Evolutionary conservation across 1,140 invertebrate genomes (phyloP).

Genomic region (Brachionus asplanchnoidis): DNA sequence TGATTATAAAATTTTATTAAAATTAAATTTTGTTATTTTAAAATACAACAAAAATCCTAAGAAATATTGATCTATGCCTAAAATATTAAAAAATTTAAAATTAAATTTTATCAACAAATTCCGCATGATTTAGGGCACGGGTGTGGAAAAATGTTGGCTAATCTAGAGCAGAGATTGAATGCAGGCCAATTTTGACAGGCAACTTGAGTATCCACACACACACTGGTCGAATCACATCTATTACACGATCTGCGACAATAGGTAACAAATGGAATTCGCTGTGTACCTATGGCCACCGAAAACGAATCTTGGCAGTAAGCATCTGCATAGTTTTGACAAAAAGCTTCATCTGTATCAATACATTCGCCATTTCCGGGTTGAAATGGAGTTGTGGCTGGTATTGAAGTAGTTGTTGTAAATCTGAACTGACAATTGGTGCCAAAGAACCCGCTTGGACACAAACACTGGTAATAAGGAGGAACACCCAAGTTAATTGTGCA

Average conservation of each 20-base stretch:
- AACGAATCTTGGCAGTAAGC: not conserved
- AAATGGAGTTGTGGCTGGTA: not conserved
- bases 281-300: conserved; percentile 9
- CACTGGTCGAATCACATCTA: not conserved
- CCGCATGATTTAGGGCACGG: conserved; percentile 9
- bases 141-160: not conserved
- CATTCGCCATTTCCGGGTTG: not conserved
- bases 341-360: not conserved
- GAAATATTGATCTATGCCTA: not conserved
- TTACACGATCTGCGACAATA: conserved; percentile 9
- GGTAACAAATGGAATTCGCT: conserved; percentile 8
- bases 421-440: conserved; percentile 36
- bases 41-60: not conserved
- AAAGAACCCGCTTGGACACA: conserved; percentile 3
- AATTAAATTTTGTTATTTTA: not conserved
- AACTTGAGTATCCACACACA: not conserved
- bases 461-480: conserved; percentile 18
- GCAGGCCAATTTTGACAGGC: conserved; percentile 5
- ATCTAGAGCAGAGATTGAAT: not conserved
- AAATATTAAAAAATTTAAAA: not conserved
- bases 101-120: not conserved
- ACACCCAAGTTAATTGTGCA: not conserved
- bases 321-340: conserved; percentile 5
- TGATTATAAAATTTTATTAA: not conserved
- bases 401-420: not conserved